Percentiles rank a stretch among this genome's conserved stretches.
Evolutionary conservation across 1,140 invertebrate species (phyloP).

Genomic region (Caenorhabditis latens): DNA sequence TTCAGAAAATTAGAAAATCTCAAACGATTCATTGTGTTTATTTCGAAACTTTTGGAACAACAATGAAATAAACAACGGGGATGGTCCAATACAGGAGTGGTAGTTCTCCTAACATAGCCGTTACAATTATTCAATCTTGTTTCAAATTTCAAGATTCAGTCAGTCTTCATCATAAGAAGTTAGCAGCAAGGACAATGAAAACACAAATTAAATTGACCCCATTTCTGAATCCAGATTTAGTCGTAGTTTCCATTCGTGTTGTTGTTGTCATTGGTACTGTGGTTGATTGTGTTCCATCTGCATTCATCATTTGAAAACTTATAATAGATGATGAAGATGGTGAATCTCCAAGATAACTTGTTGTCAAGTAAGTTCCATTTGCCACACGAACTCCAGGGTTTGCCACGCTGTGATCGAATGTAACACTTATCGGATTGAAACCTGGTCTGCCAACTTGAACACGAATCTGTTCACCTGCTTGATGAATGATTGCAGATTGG

Average conservation of each 20-base stretch:
- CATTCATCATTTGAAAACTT: not conserved
- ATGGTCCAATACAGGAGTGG: too few species aligned
- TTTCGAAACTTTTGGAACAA: too few species aligned
- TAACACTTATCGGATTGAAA: not conserved
- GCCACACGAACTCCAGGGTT: not conserved
- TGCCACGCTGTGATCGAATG: not conserved
- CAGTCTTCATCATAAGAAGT: not conserved
- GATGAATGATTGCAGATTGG: not conserved
- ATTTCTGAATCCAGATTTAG: not conserved
- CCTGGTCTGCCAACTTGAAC: not conserved
- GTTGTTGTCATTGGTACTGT: not conserved
- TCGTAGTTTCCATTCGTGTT: not conserved
- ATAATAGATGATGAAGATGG: not conserved
- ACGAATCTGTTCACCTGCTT: not conserved
- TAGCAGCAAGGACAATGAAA: not conserved
- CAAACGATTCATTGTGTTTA: not conserved
- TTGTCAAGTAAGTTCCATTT: constrained; percentile 15
- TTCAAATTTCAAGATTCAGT: too few species aligned
- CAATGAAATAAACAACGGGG: too few species aligned
- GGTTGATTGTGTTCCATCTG: not conserved
- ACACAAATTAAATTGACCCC: not conserved
- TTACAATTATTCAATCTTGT: too few species aligned
- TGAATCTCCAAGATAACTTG: not conserved
- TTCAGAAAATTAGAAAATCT: not conserved
- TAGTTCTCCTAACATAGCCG: too few species aligned